phyloP scores from a whole-genome alignment of 23 tunicate genomes.

The Halocynthia roretzi region DNA sequence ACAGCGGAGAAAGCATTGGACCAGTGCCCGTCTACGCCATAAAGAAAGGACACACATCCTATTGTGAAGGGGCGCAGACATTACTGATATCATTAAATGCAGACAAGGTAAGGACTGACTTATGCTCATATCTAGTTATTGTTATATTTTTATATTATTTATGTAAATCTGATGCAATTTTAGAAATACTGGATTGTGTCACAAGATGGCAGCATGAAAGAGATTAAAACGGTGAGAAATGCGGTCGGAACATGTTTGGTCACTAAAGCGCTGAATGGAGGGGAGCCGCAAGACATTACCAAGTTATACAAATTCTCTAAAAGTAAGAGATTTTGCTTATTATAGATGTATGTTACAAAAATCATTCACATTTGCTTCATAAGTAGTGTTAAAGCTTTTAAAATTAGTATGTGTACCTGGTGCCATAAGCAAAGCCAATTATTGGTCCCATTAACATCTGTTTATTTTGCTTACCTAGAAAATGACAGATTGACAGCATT shows the following conservation, averaged over 20 bases:
- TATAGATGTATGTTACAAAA: too few relatives aligned
- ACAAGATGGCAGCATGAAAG: constrained; percentile 11
- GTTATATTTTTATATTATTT: background rate
- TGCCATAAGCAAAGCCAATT: too few relatives aligned
- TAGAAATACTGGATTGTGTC: constrained; percentile 24
- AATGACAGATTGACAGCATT: too few relatives aligned
- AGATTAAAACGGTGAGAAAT: background rate
- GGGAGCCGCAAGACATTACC: constrained; percentile 13
- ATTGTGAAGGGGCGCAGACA: constrained; percentile 12
- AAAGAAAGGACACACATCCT: constrained; percentile 23
- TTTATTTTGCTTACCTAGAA: too few relatives aligned
- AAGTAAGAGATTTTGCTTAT: background rate
- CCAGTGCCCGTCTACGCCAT: constrained; percentile 18
- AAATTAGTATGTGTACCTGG: too few relatives aligned
- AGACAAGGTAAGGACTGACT: background rate
- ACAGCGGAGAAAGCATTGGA: background rate
- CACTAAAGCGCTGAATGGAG: background rate
- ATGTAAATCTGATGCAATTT: background rate
- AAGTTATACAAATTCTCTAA: constrained; percentile 20
- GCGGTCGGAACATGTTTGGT: constrained; percentile 1
- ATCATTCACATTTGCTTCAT: too few relatives aligned
- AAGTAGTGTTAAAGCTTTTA: too few relatives aligned
- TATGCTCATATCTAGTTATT: background rate
- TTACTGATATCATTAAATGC: constrained; percentile 8
- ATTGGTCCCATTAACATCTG: too few relatives aligned